A percentile compares a stretch with the other conserved stretches of the same genome.
phyloP scores from a whole-genome alignment of 2,888 invertebrate genomes.

The Thymelicus acteon region DNA sequence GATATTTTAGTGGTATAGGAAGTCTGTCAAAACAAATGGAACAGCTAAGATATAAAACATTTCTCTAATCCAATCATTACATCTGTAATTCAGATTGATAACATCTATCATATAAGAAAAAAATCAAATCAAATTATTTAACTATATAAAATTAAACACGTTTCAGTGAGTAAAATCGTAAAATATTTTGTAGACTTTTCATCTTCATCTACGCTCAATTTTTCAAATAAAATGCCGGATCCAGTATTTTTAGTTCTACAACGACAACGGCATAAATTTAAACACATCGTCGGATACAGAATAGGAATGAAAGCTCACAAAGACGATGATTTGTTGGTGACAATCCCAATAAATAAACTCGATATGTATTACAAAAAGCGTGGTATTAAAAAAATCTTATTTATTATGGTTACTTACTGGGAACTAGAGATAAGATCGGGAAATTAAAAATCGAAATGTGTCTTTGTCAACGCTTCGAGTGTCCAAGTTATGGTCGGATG shows the following conservation, averaged over 20 bases:
- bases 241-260: slow-evolving; percentile 24
- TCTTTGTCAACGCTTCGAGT: slow-evolving; percentile 27
- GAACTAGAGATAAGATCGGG: slow-evolving; percentile 42
- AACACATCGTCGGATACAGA: slow-evolving; percentile 68
- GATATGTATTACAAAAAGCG: slow-evolving; percentile 51
- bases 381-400: slow-evolving; percentile 64
- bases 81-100: too few relatives aligned
- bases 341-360: slow-evolving; percentile 64
- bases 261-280: slow-evolving; percentile 63
- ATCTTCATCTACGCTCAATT: slow-evolving; percentile 4
- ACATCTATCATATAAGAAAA: too few relatives aligned
- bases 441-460: slow-evolving; percentile 33
- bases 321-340: slow-evolving; percentile 74
- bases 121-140: too few relatives aligned
- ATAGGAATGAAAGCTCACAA: slow-evolving; percentile 55
- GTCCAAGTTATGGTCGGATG: slow-evolving; percentile 22
- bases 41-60: too few relatives aligned
- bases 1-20: too few relatives aligned
- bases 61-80: too few relatives aligned
- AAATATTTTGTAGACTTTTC: too few relatives aligned
- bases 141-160: too few relatives aligned
- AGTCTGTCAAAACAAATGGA: too few relatives aligned
- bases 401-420: slow-evolving; percentile 63
- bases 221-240: slow-evolving; percentile 9
- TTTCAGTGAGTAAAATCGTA: too few relatives aligned